Conservation (phyloP, 2,888 invertebrate genomes). For the Epinotia demarniana region DNA sequence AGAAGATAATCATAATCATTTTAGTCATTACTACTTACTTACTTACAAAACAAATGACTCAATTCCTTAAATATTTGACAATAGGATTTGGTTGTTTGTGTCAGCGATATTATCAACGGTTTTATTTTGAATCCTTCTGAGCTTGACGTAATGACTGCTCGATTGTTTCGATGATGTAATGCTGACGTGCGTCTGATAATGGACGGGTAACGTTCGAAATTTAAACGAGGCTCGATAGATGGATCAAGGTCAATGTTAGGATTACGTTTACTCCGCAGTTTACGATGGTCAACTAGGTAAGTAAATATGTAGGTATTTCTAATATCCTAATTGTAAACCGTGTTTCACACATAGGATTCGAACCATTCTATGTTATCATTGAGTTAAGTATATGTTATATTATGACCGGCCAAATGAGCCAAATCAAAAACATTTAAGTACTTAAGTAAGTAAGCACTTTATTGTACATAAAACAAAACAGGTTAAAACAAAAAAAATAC, state of each 20-base stretch:
- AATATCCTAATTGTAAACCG: too few species aligned
- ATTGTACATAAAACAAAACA: too few species aligned
- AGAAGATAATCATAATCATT: neutral
- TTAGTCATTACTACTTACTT: neutral
- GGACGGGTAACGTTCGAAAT: slow-evolving; percentile 55
- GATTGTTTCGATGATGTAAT: slow-evolving; percentile 50
- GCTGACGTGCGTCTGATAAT: slow-evolving; percentile 49
- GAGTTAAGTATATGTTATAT: too few species aligned
- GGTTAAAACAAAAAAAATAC: too few species aligned
- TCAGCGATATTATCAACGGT: slow-evolving; percentile 20
- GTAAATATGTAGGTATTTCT: too few species aligned
- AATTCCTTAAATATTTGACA: neutral
- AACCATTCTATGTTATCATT: too few species aligned
- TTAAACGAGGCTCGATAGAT: slow-evolving; percentile 53
- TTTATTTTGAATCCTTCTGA: slow-evolving; percentile 36
- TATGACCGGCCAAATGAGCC: too few species aligned
- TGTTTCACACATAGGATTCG: too few species aligned
- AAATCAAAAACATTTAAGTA: too few species aligned
- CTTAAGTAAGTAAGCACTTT: too few species aligned
- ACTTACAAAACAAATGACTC: neutral
- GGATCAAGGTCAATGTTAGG: slow-evolving; percentile 60
- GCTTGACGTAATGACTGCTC: slow-evolving; percentile 28
- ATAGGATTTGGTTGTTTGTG: neutral
- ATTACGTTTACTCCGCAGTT: slow-evolving; percentile 28
- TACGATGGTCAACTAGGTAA: neutral